These are phyloP conservation scores for Semaprochilodus insignis DNA, from an alignment of 2,797 vertebrate genomes.

Conservation along the genomic window DNA sequence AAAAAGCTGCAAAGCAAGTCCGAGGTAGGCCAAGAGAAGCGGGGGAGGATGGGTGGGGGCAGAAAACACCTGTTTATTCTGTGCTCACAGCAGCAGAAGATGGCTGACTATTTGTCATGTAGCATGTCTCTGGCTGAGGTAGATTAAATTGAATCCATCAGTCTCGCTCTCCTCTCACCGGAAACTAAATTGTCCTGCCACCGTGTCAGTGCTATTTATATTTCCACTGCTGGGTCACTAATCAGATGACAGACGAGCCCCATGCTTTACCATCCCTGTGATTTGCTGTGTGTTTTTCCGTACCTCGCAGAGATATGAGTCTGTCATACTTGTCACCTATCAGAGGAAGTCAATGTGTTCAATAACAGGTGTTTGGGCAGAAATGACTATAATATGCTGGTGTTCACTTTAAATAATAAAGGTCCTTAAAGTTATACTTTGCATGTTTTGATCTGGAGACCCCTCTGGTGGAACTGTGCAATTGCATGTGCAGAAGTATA, in stretches of 20 bases:
- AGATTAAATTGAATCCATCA: slow-evolving; percentile 67
- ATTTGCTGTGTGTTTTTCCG: slow-evolving; percentile 42
- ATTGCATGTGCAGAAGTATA: too few species aligned
- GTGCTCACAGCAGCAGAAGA: slow-evolving; percentile 25
- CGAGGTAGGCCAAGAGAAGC: not conserved
- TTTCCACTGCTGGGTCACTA: slow-evolving; percentile 55
- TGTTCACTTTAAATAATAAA: not conserved
- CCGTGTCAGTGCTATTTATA: slow-evolving; percentile 61
- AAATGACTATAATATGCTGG: not conserved
- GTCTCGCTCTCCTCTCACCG: slow-evolving; percentile 45
- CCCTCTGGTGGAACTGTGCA: too few species aligned
- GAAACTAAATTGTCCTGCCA: slow-evolving; percentile 61
- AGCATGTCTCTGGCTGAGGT: slow-evolving; percentile 51
- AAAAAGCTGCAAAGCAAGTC: not conserved
- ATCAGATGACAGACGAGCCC: slow-evolving; percentile 56
- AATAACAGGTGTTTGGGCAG: slow-evolving; percentile 3
- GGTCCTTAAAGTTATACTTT: not conserved
- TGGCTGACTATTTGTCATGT: slow-evolving; percentile 62
- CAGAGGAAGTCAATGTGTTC: not conserved
- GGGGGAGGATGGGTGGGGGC: too few species aligned
- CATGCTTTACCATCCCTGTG: slow-evolving; percentile 28
- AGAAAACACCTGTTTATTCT: slow-evolving; percentile 6
- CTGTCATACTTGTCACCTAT: slow-evolving; percentile 7
- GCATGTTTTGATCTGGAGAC: too few species aligned
- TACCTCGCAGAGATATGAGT: not conserved